A percentile compares a stretch with the other conserved stretches of the same genome.
Conservation (phyloP, 2,113 vertebrate genomes). For the Aepyceros melampus region DNA sequence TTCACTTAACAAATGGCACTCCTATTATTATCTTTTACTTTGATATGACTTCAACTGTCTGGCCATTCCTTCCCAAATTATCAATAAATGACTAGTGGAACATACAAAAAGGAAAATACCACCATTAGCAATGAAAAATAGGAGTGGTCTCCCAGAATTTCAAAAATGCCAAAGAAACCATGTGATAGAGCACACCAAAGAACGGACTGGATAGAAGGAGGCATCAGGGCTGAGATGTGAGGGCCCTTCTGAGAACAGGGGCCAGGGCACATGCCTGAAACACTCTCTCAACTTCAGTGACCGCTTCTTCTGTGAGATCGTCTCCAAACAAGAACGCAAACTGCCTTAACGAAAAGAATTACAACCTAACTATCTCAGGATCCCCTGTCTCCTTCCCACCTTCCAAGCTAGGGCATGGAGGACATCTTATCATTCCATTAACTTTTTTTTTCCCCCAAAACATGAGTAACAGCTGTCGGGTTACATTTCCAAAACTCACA, state of each 20-base stretch:
- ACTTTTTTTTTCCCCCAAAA: not conserved
- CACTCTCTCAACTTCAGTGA: too few relatives aligned
- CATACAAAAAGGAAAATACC: not conserved
- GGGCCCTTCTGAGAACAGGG: not conserved
- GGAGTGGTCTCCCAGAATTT: not conserved
- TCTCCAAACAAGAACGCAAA: not conserved
- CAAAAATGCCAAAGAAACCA: not conserved
- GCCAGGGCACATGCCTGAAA: not conserved
- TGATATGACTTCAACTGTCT: not conserved
- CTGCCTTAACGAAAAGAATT: not conserved
- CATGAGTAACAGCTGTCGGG: not conserved
- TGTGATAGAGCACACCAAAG: not conserved
- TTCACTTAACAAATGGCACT: not conserved
- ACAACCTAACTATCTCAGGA: not conserved
- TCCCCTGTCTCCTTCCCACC: not conserved
- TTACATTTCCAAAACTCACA: not conserved
- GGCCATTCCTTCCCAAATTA: not conserved
- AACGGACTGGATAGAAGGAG: not conserved
- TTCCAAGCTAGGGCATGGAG: not conserved
- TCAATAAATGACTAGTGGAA: not conserved
- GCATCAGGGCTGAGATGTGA: not conserved
- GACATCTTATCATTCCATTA: not conserved
- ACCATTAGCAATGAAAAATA: not conserved
- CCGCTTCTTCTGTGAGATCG: not conserved
- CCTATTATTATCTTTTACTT: not conserved